phyloP scores from a whole-genome alignment of 2,888 invertebrate species.

The Drosophila silvestris region DNA sequence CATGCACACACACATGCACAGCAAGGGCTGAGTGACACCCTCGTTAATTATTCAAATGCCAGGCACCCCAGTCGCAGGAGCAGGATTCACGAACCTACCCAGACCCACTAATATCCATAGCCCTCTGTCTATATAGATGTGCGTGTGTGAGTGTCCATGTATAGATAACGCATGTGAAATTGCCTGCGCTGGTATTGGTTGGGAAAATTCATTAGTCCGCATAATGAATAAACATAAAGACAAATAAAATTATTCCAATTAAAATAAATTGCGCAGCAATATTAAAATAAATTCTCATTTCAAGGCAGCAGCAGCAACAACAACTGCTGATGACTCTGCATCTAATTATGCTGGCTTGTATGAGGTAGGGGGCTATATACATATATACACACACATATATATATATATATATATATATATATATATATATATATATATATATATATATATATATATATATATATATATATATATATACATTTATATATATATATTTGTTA shows the following conservation, averaged over 20 bases:
- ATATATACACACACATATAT: conserved; percentile 8
- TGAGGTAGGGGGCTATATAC: conserved; percentile 7
- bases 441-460: not conserved
- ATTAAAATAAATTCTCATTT: conserved; percentile 75
- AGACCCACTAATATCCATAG: conserved; percentile 61
- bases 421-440: not conserved
- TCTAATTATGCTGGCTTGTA: conserved; percentile 66
- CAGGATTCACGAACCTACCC: conserved; percentile 57
- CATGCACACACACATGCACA: conserved; percentile 2
- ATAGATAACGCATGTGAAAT: conserved; percentile 68
- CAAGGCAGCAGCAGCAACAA: conserved; percentile 43
- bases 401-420: not conserved
- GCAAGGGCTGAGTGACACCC: conserved; percentile 73
- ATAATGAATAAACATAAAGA: conserved; percentile 83
- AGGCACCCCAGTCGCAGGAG: conserved; percentile 66
- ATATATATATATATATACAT: not conserved
- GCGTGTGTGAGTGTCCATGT: conserved; percentile 20
- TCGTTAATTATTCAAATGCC: conserved; percentile 79
- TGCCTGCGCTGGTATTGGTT: conserved; percentile 56
- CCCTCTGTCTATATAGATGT: conserved; percentile 20
- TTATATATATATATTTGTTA: conserved; percentile 5
- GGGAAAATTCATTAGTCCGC: conserved; percentile 80
- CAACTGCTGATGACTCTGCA: conserved; percentile 51
- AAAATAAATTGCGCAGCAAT: conserved; percentile 82
- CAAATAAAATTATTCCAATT: conserved; percentile 83